phyloP scores from a whole-genome alignment of 2,888 invertebrate genomes.

The Drosophila atripex region DNA sequence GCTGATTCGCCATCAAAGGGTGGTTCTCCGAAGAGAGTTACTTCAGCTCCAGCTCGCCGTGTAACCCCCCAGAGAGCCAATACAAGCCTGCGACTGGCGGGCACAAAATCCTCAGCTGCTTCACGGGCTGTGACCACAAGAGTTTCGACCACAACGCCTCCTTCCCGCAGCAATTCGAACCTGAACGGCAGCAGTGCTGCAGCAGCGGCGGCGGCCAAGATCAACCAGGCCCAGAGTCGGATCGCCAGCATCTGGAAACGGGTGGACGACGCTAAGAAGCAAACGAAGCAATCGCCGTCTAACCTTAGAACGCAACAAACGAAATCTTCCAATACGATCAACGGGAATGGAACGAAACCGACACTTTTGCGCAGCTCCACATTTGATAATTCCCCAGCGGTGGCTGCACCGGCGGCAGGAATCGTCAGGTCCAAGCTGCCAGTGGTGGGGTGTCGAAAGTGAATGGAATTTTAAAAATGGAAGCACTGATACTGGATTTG shows the following conservation, averaged over 20 bases:
- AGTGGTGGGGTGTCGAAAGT: slow-evolving; percentile 65
- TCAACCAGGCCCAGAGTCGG: slow-evolving; percentile 82
- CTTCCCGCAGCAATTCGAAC: slow-evolving; percentile 83
- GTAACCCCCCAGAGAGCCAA: slow-evolving; percentile 80
- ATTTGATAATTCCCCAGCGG: slow-evolving; percentile 80
- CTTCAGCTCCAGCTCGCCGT: slow-evolving; percentile 23
- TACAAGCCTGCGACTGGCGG: slow-evolving; percentile 80
- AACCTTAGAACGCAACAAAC: slow-evolving; percentile 67
- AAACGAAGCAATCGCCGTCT: slow-evolving; percentile 44
- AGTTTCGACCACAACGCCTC: slow-evolving; percentile 81
- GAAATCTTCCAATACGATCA: slow-evolving; percentile 67
- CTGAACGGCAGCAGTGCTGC: slow-evolving; percentile 69
- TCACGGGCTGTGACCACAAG: slow-evolving; percentile 72
- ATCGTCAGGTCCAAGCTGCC: slow-evolving; percentile 57
- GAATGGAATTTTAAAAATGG: neutral
- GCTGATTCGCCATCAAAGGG: slow-evolving; percentile 69
- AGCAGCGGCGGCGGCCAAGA: slow-evolving; percentile 71
- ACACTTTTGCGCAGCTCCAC: slow-evolving; percentile 82
- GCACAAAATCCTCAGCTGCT: slow-evolving; percentile 67
- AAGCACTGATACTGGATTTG: slow-evolving; percentile 3
- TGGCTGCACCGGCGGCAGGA: slow-evolving; percentile 21
- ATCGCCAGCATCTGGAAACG: slow-evolving; percentile 83
- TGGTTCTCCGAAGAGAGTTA: slow-evolving; percentile 56
- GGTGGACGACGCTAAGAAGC: slow-evolving; percentile 78
- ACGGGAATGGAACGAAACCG: slow-evolving; percentile 51